These are phyloP conservation scores for Hemaris fuciformis DNA, from an alignment of 2,888 invertebrate genomes.

Conservation along the genomic window DNA sequence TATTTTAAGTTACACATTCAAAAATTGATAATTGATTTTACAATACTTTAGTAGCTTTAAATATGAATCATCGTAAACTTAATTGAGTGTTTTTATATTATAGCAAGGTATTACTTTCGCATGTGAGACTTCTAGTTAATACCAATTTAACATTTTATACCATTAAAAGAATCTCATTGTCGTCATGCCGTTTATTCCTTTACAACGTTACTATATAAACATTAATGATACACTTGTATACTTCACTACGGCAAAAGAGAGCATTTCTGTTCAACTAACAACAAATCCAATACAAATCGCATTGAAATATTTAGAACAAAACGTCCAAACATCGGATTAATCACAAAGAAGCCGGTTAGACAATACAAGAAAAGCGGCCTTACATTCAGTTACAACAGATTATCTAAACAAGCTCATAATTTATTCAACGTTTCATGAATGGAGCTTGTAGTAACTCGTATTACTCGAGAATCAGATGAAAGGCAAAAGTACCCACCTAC, in stretches of 20 bases:
- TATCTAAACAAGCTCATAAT: slow-evolving; percentile 18
- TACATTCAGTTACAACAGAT: slow-evolving; percentile 4
- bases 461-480: slow-evolving; percentile 31
- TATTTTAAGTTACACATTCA: too few relatives aligned
- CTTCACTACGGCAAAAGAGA: neutral
- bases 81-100: too few relatives aligned
- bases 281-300: neutral
- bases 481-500: slow-evolving; percentile 27
- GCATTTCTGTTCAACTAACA: neutral
- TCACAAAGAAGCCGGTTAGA: neutral
- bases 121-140: too few relatives aligned
- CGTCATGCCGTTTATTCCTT: neutral
- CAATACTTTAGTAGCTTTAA: too few relatives aligned
- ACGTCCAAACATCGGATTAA: neutral
- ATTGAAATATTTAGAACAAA: neutral
- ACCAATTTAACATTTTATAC: too few relatives aligned
- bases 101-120: too few relatives aligned
- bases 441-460: slow-evolving; percentile 28
- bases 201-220: too few relatives aligned
- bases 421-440: slow-evolving; percentile 36
- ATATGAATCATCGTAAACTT: too few relatives aligned
- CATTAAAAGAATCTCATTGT: too few relatives aligned
- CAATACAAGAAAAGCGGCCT: slow-evolving; percentile 10
- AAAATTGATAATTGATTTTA: too few relatives aligned
- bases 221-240: neutral